Evolutionary conservation across 23 tunicate species (phyloP).

Genomic region (Aplidium turbinatum): DNA sequence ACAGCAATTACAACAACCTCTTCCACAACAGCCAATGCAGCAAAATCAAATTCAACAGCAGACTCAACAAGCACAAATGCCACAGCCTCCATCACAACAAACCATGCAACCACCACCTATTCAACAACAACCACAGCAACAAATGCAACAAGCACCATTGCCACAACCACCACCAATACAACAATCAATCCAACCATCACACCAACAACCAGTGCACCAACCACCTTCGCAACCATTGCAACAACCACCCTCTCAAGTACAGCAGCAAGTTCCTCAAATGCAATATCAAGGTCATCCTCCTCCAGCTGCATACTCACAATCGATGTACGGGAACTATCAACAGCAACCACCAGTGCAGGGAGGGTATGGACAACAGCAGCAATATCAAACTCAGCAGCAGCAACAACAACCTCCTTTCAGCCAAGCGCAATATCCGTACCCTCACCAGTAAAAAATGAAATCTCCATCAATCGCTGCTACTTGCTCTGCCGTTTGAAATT

Average conservation of each 20-base stretch:
- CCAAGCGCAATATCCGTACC: constrained; percentile 29
- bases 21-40: neutral
- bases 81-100: neutral
- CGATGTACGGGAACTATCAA: constrained; percentile 23
- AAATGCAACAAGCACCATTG: neutral
- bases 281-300: constrained; percentile 27
- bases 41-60: constrained; percentile 11
- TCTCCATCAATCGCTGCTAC: too few relatives aligned
- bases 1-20: constrained; percentile 1
- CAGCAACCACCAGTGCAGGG: constrained; percentile 16
- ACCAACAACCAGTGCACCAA: neutral
- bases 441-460: neutral
- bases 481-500: too few relatives aligned
- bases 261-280: constrained; percentile 17
- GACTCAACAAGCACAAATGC: neutral
- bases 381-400: constrained; percentile 2
- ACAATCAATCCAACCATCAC: neutral
- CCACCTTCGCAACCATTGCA: constrained; percentile 2
- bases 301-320: constrained; percentile 22
- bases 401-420: constrained; percentile 29
- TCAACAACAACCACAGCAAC: constrained; percentile 8
- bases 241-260: neutral
- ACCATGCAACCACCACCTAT: constrained; percentile 7
- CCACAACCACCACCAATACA: constrained; percentile 16
- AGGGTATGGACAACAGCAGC: constrained; percentile 8